phyloP scores from a whole-genome alignment of 2,113 vertebrate species.

The Cacatua alba region DNA sequence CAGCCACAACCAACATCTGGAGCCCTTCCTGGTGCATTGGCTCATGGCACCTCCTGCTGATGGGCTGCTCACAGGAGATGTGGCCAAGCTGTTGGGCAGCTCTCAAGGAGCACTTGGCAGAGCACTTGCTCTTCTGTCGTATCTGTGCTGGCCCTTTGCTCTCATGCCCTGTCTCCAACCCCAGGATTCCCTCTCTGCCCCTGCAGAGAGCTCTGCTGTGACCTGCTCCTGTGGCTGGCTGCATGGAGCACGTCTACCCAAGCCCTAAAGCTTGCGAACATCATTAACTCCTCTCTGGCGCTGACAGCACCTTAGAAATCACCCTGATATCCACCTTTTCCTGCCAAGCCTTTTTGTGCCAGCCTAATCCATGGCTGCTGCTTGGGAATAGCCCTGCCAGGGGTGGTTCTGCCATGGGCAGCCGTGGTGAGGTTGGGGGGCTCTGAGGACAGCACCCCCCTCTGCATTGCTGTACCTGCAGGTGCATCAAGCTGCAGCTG shows the following conservation, averaged over 20 bases:
- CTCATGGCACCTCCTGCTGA: neutral
- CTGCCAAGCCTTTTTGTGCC: neutral
- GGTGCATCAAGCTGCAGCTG: constrained; percentile 92
- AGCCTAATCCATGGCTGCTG: fast-evolving
- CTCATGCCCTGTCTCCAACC: neutral
- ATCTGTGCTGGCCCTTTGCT: neutral
- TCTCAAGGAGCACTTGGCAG: neutral
- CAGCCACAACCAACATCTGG: neutral
- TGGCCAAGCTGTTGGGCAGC: neutral
- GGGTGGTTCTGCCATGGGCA: neutral
- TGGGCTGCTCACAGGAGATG: neutral
- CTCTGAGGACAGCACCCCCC: neutral
- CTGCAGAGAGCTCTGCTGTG: neutral
- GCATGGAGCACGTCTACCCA: neutral
- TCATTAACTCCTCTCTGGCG: neutral
- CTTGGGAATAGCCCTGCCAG: neutral
- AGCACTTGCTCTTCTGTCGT: neutral
- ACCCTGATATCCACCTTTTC: fast-evolving
- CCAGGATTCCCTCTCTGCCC: neutral
- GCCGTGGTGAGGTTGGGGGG: neutral
- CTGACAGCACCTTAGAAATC: neutral
- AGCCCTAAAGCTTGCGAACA: neutral
- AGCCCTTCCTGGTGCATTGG: neutral
- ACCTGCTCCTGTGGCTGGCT: neutral
- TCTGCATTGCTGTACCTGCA: constrained; percentile 25